phyloP scores from a whole-genome alignment of 2,888 invertebrate genomes.

The Cancer borealis region DNA sequence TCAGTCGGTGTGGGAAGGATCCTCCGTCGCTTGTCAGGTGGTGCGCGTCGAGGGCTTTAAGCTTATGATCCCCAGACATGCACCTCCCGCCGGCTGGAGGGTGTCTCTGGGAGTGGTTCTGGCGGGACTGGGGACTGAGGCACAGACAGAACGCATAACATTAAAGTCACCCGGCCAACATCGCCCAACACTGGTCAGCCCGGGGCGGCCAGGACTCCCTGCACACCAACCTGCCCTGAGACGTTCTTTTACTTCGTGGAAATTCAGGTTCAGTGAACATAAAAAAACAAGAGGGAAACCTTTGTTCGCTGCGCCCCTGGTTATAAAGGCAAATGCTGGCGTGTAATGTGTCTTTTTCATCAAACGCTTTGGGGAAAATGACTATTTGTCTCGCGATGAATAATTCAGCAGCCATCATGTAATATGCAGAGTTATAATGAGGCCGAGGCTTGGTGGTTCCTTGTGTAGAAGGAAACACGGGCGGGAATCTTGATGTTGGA shows the following conservation, averaged over 20 bases:
- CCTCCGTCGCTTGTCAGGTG: neutral
- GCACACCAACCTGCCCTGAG: neutral
- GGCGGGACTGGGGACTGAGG: neutral
- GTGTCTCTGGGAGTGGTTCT: slow-evolving; percentile 3
- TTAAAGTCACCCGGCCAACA: slow-evolving; percentile 11
- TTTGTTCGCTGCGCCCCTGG: slow-evolving; percentile 31
- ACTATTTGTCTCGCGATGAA: slow-evolving; percentile 38
- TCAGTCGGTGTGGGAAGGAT: neutral
- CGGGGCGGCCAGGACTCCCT: neutral
- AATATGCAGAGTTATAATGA: slow-evolving; percentile 43
- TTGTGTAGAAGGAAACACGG: neutral
- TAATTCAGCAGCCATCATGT: slow-evolving; percentile 41
- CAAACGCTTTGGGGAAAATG: slow-evolving; percentile 39
- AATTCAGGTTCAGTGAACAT: slow-evolving; percentile 14
- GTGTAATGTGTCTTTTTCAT: slow-evolving; percentile 38
- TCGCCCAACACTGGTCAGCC: neutral
- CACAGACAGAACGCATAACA: slow-evolving; percentile 25
- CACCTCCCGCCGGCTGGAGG: neutral
- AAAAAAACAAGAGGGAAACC: neutral
- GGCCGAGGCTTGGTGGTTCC: neutral
- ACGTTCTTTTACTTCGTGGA: slow-evolving; percentile 10
- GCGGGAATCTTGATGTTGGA: neutral
- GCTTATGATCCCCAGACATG: slow-evolving; percentile 23
- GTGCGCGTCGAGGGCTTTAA: neutral
- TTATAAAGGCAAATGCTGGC: slow-evolving; percentile 27